Base-by-base conservation (phyloP, 2,797 vertebrate genomes). In the Garrulus glandarius region DNA sequence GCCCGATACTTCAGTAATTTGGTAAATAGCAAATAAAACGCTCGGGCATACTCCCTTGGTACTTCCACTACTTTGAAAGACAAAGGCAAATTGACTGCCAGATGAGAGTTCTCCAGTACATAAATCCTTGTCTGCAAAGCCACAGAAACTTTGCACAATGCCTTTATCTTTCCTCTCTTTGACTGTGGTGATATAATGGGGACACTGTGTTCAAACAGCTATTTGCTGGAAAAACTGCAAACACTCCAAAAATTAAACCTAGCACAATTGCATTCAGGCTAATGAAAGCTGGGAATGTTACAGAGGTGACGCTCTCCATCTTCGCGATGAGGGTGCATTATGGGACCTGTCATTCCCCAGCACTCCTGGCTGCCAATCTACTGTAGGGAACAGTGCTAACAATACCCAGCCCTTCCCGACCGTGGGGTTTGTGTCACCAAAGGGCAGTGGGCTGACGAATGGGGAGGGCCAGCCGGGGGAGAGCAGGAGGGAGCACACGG, bases 191-290 rank as follows among this genome's bases (percentile, higher is more conserved):
- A 94, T 93, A 96, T 96, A 97, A 97, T 92, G 88, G 96, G 91
- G 89, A 95, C 92, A 92, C 93, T 96, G 91, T 89, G 91, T 97
- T 95, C 95, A 92, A 96, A 95, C 80, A 97, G 95, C 94, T 96
- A 97, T 97, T 97, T 96, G 77, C 87, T 94, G 92, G 81, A 95
- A 96, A 96, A 97, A 87, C 87, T 94, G 95, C 87, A 98, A 97
- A 97, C 97, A 96, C 96, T 97, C 96, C 93, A 96, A 95, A 97
- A 97, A 96, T 92, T 97, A 97, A 97, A 97, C 93, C 94, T 96
- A 89, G 87, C 87, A 97, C 88, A 96, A 96, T 95, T 84, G 95
- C 89, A 82, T 95, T 97, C 92, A 95, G 77, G 82, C 79, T 78
- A 93, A 96, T 92, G 91, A 97, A 97, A 97, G 93, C 96, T 80